Conservation (phyloP, 2,797 vertebrate genomes). For the Rhinogobio ventralis region DNA sequence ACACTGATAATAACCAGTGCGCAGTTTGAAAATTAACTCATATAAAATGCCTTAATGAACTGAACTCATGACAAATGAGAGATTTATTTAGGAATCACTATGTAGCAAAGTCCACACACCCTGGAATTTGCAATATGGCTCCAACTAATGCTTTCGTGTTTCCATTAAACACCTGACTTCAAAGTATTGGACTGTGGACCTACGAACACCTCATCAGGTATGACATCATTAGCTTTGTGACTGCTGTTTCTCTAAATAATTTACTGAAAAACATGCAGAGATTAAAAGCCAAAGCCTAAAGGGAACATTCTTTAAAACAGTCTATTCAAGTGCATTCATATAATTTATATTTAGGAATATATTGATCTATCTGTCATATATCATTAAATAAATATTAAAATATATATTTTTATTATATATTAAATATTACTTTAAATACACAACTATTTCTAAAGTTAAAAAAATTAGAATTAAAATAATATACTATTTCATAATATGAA, state of each 20-base stretch:
- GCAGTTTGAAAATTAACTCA: constrained; percentile 24
- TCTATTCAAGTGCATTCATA: neutral
- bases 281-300: neutral
- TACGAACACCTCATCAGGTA: constrained; percentile 29
- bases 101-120: constrained; percentile 41
- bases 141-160: constrained; percentile 2
- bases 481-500: neutral
- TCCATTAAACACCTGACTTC: constrained; percentile 11
- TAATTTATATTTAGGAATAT: neutral
- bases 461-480: no score
- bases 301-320: neutral
- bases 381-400: no score
- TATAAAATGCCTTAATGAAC: constrained; percentile 24
- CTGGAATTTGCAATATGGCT: constrained; percentile 4
- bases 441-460: neutral
- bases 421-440: neutral
- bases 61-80: neutral
- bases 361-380: neutral
- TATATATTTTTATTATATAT: neutral
- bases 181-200: constrained; percentile 33
- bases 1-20: constrained; percentile 1
- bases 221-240: constrained; percentile 1
- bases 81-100: constrained; percentile 34
- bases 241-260: neutral
- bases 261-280: neutral